phyloP scores from a whole-genome alignment of 2,888 invertebrate species.

The Achlya flavicornis region DNA sequence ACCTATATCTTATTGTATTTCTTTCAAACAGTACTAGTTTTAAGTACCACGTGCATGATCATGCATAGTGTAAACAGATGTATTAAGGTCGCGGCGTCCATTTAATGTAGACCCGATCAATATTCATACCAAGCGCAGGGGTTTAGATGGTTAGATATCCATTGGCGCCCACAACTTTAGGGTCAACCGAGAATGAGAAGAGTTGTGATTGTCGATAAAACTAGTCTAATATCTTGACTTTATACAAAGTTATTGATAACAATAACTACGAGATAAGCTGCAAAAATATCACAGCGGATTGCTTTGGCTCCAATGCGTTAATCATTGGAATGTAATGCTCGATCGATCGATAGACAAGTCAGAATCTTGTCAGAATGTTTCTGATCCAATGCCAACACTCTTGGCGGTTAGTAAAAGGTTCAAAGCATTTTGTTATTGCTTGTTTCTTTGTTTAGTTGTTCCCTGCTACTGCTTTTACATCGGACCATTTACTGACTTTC shows the following conservation, averaged over 20 bases:
- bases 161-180: constrained; percentile 36
- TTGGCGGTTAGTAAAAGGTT: not conserved
- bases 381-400: not conserved
- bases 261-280: not conserved
- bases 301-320: not conserved
- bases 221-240: constrained; percentile 20
- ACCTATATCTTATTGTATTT: not conserved
- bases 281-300: not conserved
- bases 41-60: constrained; percentile 50
- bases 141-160: constrained; percentile 61
- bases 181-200: constrained; percentile 39
- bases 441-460: not conserved
- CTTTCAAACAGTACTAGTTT: not conserved
- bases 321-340: not conserved
- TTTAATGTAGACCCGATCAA: constrained; percentile 63
- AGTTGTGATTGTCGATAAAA: constrained; percentile 42
- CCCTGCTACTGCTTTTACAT: not conserved
- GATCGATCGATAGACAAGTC: not conserved
- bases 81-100: constrained; percentile 67
- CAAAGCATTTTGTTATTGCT: not conserved
- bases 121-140: constrained; percentile 55
- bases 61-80: constrained; percentile 64
- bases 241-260: not conserved
- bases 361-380: not conserved
- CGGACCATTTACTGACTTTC: not conserved